Conservation (phyloP, 2,797 vertebrate species). For the Macrochelys suwanniensis region DNA sequence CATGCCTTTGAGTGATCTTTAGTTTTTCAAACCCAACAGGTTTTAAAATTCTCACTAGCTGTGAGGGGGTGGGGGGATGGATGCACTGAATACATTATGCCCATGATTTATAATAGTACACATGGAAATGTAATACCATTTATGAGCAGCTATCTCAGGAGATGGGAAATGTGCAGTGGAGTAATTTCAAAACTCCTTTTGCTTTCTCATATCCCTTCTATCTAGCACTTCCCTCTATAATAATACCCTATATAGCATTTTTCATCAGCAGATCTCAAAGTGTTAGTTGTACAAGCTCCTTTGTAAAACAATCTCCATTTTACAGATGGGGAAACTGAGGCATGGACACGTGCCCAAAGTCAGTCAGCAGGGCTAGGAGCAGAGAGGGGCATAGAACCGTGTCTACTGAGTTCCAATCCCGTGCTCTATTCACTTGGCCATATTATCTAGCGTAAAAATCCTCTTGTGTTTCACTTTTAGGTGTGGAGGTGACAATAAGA, state of each 20-base stretch:
- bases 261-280: not conserved
- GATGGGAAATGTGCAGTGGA: not conserved
- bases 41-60: slow-evolving; percentile 40
- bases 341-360: not conserved
- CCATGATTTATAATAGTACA: not conserved
- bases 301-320: not conserved
- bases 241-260: not conserved
- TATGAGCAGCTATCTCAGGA: not conserved
- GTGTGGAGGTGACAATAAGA: not conserved
- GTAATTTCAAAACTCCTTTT: not conserved
- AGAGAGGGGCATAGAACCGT: not conserved
- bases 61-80: not conserved
- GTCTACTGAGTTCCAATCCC: not conserved
- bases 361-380: not conserved
- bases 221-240: not conserved
- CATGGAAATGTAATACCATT: not conserved
- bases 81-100: not conserved
- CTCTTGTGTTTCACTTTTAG: not conserved
- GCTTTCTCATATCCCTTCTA: not conserved
- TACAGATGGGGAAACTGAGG: not conserved
- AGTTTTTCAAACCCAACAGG: slow-evolving; percentile 46
- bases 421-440: not conserved
- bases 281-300: not conserved
- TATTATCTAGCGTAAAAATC: not conserved
- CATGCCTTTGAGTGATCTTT: not conserved